These are phyloP conservation scores for Pachyramphus minor DNA, from an alignment of 2,113 vertebrate species.

Conservation along the genomic window DNA sequence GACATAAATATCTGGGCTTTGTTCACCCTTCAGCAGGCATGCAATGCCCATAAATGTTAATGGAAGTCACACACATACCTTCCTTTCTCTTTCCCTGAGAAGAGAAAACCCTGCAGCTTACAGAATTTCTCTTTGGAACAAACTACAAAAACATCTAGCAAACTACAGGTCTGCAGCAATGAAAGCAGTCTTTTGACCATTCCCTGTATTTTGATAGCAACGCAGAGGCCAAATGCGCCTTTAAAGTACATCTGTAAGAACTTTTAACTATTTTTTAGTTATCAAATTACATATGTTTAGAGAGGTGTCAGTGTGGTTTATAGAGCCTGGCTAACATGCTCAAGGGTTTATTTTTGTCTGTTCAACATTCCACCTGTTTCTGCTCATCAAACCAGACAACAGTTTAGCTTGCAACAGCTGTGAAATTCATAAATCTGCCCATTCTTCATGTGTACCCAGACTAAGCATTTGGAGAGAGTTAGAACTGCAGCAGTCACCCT, in stretches of 20 bases:
- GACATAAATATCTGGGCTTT: background rate
- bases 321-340: slow-evolving; percentile 24
- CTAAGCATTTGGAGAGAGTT: background rate
- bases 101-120: background rate
- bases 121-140: background rate
- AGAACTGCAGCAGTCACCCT: background rate
- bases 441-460: slow-evolving; percentile 17
- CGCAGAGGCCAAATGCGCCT: background rate
- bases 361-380: slow-evolving; percentile 62
- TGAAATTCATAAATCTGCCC: slow-evolving; percentile 50
- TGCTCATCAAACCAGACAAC: slow-evolving; percentile 54
- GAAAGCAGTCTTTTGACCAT: background rate
- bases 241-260: slow-evolving; percentile 15
- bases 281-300: slow-evolving; percentile 45
- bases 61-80: background rate
- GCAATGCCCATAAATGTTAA: background rate
- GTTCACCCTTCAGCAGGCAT: background rate
- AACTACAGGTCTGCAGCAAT: background rate
- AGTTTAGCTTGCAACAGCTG: slow-evolving; percentile 54
- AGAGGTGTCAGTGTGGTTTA: slow-evolving; percentile 41
- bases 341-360: slow-evolving; percentile 65
- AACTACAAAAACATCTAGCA: background rate
- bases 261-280: slow-evolving; percentile 25
- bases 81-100: background rate
- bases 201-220: background rate